Percentiles rank a stretch among this genome's conserved stretches.
These are phyloP conservation scores for Halictus ligatus DNA, from an alignment of 2,888 invertebrate species.

Conservation along the genomic window DNA sequence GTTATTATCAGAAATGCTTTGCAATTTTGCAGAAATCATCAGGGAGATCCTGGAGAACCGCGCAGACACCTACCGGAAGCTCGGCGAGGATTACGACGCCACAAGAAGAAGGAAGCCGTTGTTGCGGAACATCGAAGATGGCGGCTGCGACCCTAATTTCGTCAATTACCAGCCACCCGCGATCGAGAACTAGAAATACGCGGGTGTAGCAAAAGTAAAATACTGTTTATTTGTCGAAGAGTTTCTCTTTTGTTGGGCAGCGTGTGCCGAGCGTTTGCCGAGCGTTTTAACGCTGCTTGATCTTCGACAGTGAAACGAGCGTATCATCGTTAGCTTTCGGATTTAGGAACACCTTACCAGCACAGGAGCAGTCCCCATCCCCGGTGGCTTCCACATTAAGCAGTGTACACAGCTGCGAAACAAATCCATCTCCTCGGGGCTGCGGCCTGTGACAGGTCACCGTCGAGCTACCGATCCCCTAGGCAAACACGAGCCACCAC, in stretches of 20 bases:
- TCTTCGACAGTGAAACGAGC: constrained; percentile 65
- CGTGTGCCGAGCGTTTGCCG: constrained; percentile 23
- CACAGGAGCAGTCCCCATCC: constrained; percentile 68
- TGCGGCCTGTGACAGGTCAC: constrained; percentile 71
- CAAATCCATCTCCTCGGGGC: constrained; percentile 80
- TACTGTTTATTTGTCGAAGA: background rate
- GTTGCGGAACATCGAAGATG: constrained; percentile 71
- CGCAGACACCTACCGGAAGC: constrained; percentile 87
- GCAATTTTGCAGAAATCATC: constrained; percentile 87
- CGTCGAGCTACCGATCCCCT: constrained; percentile 66
- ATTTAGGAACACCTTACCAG: constrained; percentile 81
- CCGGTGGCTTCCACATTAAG: constrained; percentile 77
- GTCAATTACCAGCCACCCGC: constrained; percentile 59
- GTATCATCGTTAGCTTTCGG: constrained; percentile 75
- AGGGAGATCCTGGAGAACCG: constrained; percentile 92
- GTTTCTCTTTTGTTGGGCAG: background rate
- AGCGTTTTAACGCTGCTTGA: constrained; percentile 63
- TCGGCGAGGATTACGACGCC: constrained; percentile 81
- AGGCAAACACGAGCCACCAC: constrained; percentile 68
- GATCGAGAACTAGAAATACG: constrained; percentile 52
- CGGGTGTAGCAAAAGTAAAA: background rate
- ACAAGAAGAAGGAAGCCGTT: constrained; percentile 58
- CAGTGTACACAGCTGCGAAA: constrained; percentile 83
- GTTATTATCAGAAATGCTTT: background rate
- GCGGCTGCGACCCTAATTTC: constrained; percentile 69